Conservation (phyloP, 1,140 invertebrate species). For the Alviniconcha marisindica region DNA sequence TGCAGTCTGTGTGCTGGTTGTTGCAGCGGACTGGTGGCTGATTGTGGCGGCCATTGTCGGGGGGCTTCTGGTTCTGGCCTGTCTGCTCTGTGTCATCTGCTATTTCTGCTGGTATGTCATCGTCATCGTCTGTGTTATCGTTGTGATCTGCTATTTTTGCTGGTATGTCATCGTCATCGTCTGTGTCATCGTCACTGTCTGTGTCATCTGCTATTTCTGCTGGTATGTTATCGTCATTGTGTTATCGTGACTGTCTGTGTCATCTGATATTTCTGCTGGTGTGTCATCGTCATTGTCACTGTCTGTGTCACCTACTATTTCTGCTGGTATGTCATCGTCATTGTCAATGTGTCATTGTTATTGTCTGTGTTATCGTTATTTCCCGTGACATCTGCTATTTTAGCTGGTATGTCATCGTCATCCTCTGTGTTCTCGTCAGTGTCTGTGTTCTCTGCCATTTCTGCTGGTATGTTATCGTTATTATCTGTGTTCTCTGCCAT, state of each 20-base stretch:
- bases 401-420: constrained; percentile 2
- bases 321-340: neutral
- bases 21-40: constrained; percentile 27
- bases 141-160: neutral
- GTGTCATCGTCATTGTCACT: neutral
- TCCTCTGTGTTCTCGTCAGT: neutral
- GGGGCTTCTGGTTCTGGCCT: neutral
- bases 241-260: neutral
- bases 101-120: constrained; percentile 28
- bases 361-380: neutral
- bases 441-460: neutral
- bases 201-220: constrained; percentile 25
- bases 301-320: neutral
- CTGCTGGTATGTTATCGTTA: neutral
- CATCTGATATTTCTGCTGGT: constrained; percentile 18
- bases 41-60: neutral
- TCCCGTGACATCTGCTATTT: constrained; percentile 12
- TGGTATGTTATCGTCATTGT: neutral
- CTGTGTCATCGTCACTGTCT: constrained; percentile 14
- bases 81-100: constrained; percentile 4
- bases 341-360: neutral
- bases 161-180: neutral
- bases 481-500: neutral
- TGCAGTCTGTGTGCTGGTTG: no score
- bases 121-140: neutral